phyloP scores from a whole-genome alignment of 2,113 vertebrate species.

The Pterocles burchelli region DNA sequence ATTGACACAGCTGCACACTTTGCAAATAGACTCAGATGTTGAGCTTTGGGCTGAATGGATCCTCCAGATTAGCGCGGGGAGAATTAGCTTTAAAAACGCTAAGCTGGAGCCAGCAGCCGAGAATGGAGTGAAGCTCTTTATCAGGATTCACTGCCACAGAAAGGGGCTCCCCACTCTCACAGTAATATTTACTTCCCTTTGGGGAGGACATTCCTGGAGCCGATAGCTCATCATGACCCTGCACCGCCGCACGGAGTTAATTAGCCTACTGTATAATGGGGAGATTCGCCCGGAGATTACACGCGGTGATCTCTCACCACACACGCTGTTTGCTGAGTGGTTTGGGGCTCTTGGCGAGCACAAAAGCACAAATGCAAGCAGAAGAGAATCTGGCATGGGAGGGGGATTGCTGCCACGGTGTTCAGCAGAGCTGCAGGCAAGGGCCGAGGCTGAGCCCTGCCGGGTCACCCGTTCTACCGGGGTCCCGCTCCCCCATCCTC shows the following conservation, averaged over 20 bases:
- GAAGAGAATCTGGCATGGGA: not conserved
- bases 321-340: slow-evolving; percentile 44
- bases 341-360: slow-evolving; percentile 38
- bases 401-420: not conserved
- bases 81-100: slow-evolving; percentile 76
- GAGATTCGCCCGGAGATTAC: slow-evolving; percentile 53
- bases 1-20: slow-evolving; percentile 94
- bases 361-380: slow-evolving; percentile 34
- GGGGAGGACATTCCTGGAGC: slow-evolving; percentile 57
- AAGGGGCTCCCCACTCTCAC: slow-evolving; percentile 44
- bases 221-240: slow-evolving; percentile 2
- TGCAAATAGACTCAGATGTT: slow-evolving; percentile 82
- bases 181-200: slow-evolving; percentile 62
- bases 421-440: not conserved
- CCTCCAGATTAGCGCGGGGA: slow-evolving; percentile 74
- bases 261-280: slow-evolving; percentile 61
- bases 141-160: slow-evolving; percentile 68
- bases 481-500: not conserved
- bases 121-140: slow-evolving; percentile 73
- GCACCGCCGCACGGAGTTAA: not conserved
- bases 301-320: slow-evolving; percentile 25
- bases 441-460: not conserved
- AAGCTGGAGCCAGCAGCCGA: slow-evolving; percentile 69
- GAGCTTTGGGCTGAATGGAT: slow-evolving; percentile 74
- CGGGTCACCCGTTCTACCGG: fast-evolving